Evolutionary conservation across 2,797 vertebrate species (phyloP).

Genomic region (Gila robusta): DNA sequence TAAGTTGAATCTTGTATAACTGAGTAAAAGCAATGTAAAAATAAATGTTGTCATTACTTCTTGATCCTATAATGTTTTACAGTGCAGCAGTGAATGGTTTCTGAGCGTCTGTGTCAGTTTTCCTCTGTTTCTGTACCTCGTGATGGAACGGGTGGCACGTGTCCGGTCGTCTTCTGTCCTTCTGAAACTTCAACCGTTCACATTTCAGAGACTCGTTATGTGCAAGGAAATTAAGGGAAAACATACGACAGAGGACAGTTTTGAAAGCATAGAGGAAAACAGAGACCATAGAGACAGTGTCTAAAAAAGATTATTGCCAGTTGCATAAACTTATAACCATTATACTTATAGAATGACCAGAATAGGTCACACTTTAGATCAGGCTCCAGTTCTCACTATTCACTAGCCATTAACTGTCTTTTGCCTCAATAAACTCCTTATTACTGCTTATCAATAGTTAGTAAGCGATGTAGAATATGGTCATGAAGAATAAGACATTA

Average conservation of each 20-base stretch:
- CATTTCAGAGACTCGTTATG: slow-evolving; percentile 99
- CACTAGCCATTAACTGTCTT: too few relatives aligned
- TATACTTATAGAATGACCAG: too few relatives aligned
- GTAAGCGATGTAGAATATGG: not conserved
- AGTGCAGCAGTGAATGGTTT: too few relatives aligned
- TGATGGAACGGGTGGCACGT: slow-evolving; percentile 97
- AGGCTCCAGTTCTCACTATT: too few relatives aligned
- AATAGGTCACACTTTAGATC: too few relatives aligned
- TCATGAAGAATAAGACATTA: not conserved
- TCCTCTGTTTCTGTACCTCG: slow-evolving; percentile 78
- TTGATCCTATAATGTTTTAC: too few relatives aligned
- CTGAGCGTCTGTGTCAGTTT: too few relatives aligned
- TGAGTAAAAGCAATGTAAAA: too few relatives aligned
- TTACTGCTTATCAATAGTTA: not conserved
- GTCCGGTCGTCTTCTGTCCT: slow-evolving; percentile 95
- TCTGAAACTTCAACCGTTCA: slow-evolving; percentile 94
- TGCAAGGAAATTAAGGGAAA: slow-evolving; percentile 83
- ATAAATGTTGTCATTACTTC: too few relatives aligned
- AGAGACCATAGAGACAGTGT: not conserved
- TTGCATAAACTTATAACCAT: not conserved
- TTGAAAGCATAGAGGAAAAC: not conserved
- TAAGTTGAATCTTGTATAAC: too few relatives aligned
- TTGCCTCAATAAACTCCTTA: too few relatives aligned
- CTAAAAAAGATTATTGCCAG: not conserved
- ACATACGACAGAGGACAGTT: not conserved